These are phyloP conservation scores for Syrphus vitripennis DNA, from an alignment of 2,888 invertebrate species.

Conservation along the genomic window DNA sequence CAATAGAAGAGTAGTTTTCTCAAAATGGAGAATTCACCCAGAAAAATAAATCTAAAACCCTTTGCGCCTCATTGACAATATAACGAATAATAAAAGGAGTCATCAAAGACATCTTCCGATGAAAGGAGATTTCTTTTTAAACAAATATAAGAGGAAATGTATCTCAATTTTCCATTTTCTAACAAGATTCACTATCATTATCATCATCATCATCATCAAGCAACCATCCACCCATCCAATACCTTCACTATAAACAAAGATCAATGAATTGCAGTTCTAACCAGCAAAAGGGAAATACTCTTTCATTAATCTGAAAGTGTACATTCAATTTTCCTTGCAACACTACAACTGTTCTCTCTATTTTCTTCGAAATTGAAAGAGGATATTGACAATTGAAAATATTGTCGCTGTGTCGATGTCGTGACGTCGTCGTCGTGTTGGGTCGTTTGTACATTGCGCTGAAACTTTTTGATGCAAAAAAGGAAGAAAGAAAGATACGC, in stretches of 20 bases:
- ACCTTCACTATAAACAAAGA: too few relatives aligned
- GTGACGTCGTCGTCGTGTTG: conserved; percentile 26
- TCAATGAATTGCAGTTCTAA: conserved; percentile 14
- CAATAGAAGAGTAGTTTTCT: neutral
- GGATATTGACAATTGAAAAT: conserved; percentile 56
- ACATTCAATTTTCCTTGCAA: conserved; percentile 37
- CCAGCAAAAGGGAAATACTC: conserved; percentile 2
- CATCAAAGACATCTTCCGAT: neutral
- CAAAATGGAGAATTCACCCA: neutral
- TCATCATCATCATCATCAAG: neutral
- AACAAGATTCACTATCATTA: neutral
- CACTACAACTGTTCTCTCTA: neutral
- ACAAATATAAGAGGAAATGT: neutral
- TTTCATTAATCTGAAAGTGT: neutral
- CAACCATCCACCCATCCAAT: neutral
- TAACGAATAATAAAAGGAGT: neutral
- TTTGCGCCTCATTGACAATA: neutral
- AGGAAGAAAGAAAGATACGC: neutral
- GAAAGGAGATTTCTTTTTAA: neutral
- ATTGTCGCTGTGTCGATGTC: conserved; percentile 4
- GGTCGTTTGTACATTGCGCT: conserved; percentile 6
- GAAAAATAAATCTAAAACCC: neutral
- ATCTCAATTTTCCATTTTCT: conserved; percentile 2
- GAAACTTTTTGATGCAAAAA: conserved; percentile 30
- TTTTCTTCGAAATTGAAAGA: conserved; percentile 25